These are phyloP conservation scores for Drosophila meridiana DNA, from an alignment of 2,888 invertebrate genomes.

Conservation along the genomic window DNA sequence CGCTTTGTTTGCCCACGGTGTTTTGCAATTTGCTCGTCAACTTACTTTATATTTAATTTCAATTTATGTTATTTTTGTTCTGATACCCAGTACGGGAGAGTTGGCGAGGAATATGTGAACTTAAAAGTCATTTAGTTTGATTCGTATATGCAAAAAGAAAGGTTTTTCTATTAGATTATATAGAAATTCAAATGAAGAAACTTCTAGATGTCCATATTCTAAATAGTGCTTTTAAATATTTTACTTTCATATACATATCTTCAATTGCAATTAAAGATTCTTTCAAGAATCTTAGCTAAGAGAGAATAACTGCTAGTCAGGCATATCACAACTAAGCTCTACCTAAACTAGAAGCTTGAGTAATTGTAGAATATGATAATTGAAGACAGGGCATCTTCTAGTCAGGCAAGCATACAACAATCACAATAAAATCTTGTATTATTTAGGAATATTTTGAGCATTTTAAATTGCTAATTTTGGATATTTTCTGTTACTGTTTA, in stretches of 20 bases:
- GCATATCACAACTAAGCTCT: neutral
- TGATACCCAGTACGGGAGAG: neutral
- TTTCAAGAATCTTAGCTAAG: neutral
- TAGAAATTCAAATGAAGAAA: neutral
- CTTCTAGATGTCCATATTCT: too few relatives aligned
- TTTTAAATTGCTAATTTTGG: too few relatives aligned
- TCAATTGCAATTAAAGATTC: neutral
- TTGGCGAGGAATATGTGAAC: neutral
- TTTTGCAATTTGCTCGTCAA: conserved; percentile 29
- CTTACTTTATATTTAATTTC: conserved; percentile 48
- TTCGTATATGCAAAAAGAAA: neutral
- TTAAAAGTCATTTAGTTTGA: neutral
- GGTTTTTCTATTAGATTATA: too few relatives aligned
- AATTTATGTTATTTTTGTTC: conserved; percentile 45
- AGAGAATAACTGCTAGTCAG: neutral
- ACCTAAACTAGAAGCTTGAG: too few relatives aligned
- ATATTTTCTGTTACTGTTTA: too few relatives aligned
- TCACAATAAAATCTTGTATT: too few relatives aligned
- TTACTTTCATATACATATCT: too few relatives aligned
- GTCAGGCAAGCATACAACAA: neutral
- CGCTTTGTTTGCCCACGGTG: conserved; percentile 30
- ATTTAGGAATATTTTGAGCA: too few relatives aligned
- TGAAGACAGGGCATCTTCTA: neutral
- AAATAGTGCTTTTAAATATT: neutral
- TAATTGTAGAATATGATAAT: neutral